Evolutionary conservation across 2,113 vertebrate genomes (phyloP).

Genomic region (Noctilio leporinus): DNA sequence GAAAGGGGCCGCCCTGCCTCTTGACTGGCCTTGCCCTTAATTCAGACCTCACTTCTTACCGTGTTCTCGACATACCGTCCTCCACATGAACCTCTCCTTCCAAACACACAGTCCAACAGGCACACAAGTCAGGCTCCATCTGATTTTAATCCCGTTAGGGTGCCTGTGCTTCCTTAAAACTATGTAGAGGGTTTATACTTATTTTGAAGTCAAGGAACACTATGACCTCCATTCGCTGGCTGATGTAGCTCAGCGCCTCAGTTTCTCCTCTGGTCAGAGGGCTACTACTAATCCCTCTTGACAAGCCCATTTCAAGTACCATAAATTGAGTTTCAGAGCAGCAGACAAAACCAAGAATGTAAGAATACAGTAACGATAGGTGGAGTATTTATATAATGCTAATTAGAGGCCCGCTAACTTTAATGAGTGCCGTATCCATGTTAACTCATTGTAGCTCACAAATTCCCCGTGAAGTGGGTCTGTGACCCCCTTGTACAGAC

Average conservation of each 20-base stretch:
- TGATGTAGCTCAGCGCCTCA: neutral
- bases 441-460: neutral
- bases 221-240: neutral
- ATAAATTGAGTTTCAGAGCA: neutral
- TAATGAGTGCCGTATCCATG: neutral
- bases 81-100: neutral
- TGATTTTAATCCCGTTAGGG: neutral
- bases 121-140: neutral
- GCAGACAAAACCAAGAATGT: neutral
- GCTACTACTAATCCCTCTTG: neutral
- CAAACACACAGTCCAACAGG: neutral
- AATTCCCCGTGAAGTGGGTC: neutral
- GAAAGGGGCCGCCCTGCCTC: neutral
- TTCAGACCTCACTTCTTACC: neutral
- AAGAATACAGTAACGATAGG: neutral
- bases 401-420: neutral
- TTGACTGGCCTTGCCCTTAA: neutral
- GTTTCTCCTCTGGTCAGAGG: neutral
- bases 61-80: neutral
- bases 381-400: neutral
- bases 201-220: neutral
- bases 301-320: neutral
- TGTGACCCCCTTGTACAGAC: neutral
- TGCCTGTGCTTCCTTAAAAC: neutral
- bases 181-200: neutral